Percentiles rank a stretch among this genome's conserved stretches.
These are phyloP conservation scores for Todus mexicanus DNA, from an alignment of 2,797 vertebrate genomes.

Conservation along the genomic window DNA sequence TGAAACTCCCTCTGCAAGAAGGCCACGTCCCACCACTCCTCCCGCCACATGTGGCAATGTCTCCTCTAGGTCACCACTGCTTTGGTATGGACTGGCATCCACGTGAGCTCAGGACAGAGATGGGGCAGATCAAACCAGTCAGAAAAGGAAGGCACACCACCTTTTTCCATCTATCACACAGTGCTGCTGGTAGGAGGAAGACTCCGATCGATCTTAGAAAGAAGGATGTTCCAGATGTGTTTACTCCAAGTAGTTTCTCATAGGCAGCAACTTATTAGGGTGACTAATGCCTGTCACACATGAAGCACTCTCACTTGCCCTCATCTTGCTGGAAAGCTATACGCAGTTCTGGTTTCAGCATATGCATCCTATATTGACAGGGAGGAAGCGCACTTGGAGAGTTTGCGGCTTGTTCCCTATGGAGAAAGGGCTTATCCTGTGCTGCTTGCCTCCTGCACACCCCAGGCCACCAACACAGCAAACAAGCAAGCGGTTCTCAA, in stretches of 20 bases:
- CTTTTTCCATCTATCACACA: fast-evolving
- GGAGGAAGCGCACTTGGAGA: neutral
- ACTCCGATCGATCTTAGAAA: neutral
- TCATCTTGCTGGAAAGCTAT: neutral
- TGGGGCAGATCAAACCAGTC: neutral
- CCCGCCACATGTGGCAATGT: fast-evolving
- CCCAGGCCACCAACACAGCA: neutral
- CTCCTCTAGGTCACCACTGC: neutral
- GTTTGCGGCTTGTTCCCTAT: fast-evolving
- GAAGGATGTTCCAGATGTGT: neutral
- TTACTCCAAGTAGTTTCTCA: neutral
- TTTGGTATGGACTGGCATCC: neutral
- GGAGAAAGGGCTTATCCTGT: neutral
- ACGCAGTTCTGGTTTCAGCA: neutral
- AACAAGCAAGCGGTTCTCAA: neutral
- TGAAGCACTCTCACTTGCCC: neutral
- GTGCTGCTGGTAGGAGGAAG: neutral
- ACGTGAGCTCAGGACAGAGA: neutral
- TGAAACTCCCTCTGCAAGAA: neutral
- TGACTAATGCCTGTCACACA: neutral
- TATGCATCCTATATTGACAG: fast-evolving
- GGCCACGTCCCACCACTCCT: neutral
- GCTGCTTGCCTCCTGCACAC: neutral
- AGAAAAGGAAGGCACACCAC: neutral
- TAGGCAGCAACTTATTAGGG: neutral